A percentile compares a stretch with the other conserved stretches of the same genome.
Conservation (phyloP, 2,113 vertebrate species). For the Ageneiosus marmoratus region DNA sequence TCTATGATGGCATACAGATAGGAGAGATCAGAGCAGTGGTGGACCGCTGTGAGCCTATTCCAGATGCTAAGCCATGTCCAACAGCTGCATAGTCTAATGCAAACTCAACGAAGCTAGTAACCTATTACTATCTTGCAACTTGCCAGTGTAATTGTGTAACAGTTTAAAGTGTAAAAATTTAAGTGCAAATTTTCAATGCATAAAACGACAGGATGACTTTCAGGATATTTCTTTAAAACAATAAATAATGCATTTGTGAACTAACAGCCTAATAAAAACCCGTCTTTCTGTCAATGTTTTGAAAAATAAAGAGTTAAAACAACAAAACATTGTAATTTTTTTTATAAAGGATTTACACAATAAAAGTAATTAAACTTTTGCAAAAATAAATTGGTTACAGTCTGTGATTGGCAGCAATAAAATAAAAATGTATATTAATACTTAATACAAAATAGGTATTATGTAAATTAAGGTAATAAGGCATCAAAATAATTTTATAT, state of each 20-base stretch:
- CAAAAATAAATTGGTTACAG: neutral
- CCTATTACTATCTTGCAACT: neutral
- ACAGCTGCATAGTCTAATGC: conserved; percentile 35
- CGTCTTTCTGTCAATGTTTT: neutral
- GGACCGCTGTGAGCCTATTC: conserved; percentile 69
- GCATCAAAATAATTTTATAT: neutral
- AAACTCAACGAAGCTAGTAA: neutral
- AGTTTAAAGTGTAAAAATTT: no score
- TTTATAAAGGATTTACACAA: no score
- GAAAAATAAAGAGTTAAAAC: conserved; percentile 8
- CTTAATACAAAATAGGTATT: neutral
- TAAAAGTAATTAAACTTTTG: neutral
- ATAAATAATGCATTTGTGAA: neutral
- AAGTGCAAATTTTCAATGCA: neutral
- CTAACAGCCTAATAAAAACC: neutral
- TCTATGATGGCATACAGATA: conserved; percentile 69
- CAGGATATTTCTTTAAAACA: neutral
- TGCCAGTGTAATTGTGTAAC: neutral
- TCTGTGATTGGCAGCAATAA: neutral
- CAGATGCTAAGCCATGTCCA: conserved; percentile 66
- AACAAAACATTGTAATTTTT: neutral
- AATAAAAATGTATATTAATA: neutral
- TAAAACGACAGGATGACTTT: neutral
- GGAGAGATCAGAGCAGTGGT: conserved; percentile 71
- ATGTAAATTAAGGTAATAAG: neutral